These are phyloP conservation scores for Hypsibius dujardini DNA, from an alignment of 1,140 invertebrate species.

Conservation along the genomic window DNA sequence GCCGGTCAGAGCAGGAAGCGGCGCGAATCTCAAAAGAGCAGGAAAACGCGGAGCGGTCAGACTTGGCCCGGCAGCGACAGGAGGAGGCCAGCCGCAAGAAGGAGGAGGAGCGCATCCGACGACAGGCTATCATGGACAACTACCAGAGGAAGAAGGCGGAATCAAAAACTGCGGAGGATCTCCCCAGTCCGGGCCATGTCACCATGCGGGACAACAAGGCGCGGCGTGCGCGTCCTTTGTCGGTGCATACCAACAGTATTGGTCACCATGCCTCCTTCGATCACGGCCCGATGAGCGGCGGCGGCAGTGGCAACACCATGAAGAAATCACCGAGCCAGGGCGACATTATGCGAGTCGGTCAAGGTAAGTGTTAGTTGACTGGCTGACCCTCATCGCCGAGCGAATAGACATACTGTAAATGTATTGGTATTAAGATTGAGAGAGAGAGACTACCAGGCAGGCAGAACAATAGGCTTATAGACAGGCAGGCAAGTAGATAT, in stretches of 20 bases:
- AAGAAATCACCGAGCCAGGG: neutral
- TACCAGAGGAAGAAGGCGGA: conserved; percentile 30
- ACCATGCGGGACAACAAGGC: conserved; percentile 22
- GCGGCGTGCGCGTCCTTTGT: conserved; percentile 26
- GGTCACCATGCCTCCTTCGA: neutral
- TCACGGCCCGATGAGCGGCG: neutral
- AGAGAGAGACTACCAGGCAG: too few relatives aligned
- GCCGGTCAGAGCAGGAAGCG: neutral
- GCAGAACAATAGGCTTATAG: too few relatives aligned
- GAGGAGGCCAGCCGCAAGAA: neutral
- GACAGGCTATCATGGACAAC: conserved; percentile 28
- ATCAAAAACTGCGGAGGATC: conserved; percentile 27
- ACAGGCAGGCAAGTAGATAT: too few relatives aligned
- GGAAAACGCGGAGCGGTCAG: neutral
- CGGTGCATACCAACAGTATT: conserved; percentile 26
- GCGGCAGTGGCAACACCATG: neutral
- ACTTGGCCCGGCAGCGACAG: neutral
- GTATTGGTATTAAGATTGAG: too few relatives aligned
- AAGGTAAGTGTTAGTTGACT: neutral
- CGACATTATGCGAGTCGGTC: neutral
- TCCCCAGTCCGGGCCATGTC: conserved; percentile 25
- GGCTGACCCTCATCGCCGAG: too few relatives aligned
- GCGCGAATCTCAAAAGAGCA: conserved; percentile 1
- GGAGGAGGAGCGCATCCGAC: conserved; percentile 22
- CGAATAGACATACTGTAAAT: too few relatives aligned